These are phyloP conservation scores for Brachymystax lenok DNA, from an alignment of 2,797 vertebrate species.

Conservation along the genomic window DNA sequence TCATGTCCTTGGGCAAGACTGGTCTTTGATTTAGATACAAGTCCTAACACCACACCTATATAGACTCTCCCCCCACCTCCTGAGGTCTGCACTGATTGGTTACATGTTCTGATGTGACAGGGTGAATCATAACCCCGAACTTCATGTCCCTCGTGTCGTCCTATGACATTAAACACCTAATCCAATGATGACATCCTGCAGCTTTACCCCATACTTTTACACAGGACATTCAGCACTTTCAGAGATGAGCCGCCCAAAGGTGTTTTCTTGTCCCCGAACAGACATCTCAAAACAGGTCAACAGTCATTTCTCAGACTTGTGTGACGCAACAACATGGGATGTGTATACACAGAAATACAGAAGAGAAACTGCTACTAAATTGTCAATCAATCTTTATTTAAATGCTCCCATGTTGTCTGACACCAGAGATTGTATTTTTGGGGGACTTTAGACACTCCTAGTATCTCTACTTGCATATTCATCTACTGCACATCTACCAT, in stretches of 20 bases:
- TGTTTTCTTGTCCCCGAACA: slow-evolving; percentile 53
- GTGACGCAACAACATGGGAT: background rate
- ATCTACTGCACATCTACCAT: too few species aligned
- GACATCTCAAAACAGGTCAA: slow-evolving; percentile 33
- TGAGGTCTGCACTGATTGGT: slow-evolving; percentile 56
- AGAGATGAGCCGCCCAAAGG: slow-evolving; percentile 47
- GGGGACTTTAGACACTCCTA: too few species aligned
- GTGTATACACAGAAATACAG: background rate
- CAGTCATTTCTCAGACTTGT: slow-evolving; percentile 55
- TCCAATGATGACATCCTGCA: slow-evolving; percentile 63
- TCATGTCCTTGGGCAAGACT: slow-evolving; percentile 52
- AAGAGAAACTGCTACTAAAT: slow-evolving; percentile 18
- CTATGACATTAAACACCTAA: slow-evolving; percentile 60
- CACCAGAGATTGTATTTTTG: slow-evolving; percentile 1
- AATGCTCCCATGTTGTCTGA: slow-evolving; percentile 28
- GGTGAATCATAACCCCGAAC: slow-evolving; percentile 58
- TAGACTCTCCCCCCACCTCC: slow-evolving; percentile 38
- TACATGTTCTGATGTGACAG: slow-evolving; percentile 22
- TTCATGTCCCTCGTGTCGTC: slow-evolving; percentile 39
- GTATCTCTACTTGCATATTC: too few species aligned
- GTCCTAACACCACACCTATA: slow-evolving; percentile 33
- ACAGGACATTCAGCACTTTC: slow-evolving; percentile 68
- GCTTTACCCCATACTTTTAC: slow-evolving; percentile 53
- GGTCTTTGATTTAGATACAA: slow-evolving; percentile 21
- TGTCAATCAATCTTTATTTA: slow-evolving; percentile 61